Base-by-base conservation (phyloP, 2,888 invertebrate species). In the Antheraea assamensis region DNA sequence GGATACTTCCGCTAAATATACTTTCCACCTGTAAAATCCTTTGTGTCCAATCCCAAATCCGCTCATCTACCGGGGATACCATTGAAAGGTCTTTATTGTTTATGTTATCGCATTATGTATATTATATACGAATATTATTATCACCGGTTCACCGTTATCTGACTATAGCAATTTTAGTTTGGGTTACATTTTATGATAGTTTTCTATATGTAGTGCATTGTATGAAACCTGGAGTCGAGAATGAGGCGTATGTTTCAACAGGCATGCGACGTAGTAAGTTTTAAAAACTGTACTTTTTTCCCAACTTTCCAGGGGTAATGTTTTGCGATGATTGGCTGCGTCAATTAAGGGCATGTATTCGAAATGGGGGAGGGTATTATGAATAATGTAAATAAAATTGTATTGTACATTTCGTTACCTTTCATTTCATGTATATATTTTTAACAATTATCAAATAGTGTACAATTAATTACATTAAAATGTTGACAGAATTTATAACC, bases 31-130 rank as follows among this genome's bases (percentile, higher is more conserved):
- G 5, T 35, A 68, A 68, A 35, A 68, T 35, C 68, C 35, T 21
- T n/a, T 35, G 68, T 31, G 31, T 66, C 15, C 31, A 31, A 19
- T 66, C 31, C 35, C 21, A 35, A 61, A 61, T 61, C 61, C 27
- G 61, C 27, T 61, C 61, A 68, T 68, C 31, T n/a, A 68, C 68
- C 31, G 19, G 68, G 68, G 35, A 68, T 35, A 21, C n/a, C 68
- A 68, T n/a, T 61, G 27, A 35, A 68, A 35, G 35, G 35, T 8
- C 19, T n/a, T 35, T 68, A 68, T 68, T 35, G 31, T 68, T 68
- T 68, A 68, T 35, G 21, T 21, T 68, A 31, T 68, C 31, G 31
- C 13, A 24, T 68, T 68, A 68, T 68, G 21, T 68, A 31, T 68
- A 31, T 42, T 42, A 42, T 7, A 55, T 24, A 24, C 58, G 7